Conservation (phyloP, 2,888 invertebrate genomes). For the Trichacis sp. region DNA sequence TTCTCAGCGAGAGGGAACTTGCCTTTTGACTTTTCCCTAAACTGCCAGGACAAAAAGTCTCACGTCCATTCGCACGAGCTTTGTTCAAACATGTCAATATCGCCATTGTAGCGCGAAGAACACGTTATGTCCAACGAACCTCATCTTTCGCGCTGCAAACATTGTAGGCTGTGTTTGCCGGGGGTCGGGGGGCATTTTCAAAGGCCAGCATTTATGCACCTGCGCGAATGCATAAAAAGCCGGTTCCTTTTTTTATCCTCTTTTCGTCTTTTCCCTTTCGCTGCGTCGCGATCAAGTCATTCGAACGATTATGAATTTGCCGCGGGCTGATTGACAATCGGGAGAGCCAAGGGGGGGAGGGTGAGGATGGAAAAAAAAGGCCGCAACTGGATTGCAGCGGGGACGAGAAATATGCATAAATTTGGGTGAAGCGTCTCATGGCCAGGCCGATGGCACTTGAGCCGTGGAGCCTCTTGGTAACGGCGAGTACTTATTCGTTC, state of each 20-base stretch:
- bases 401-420: conserved; percentile 57
- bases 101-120: not conserved
- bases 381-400: not conserved
- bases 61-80: not conserved
- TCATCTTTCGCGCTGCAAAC: conserved; percentile 13
- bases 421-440: conserved; percentile 58
- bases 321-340: conserved; percentile 44
- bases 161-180: conserved; percentile 21
- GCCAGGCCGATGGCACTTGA: conserved; percentile 57
- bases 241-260: conserved; percentile 21
- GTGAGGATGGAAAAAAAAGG: no score
- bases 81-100: not conserved
- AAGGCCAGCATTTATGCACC: conserved; percentile 25
- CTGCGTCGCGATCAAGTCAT: conserved; percentile 20
- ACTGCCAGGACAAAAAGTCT: not conserved
- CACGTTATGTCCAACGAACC: not conserved
- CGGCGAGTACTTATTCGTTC: conserved; percentile 64
- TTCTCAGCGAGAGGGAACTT: not conserved
- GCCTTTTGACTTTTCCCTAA: not conserved
- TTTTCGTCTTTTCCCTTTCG: no score
- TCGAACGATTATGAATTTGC: conserved; percentile 32
- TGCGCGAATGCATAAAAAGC: conserved; percentile 37
- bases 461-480: conserved; percentile 60
- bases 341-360: conserved; percentile 8
- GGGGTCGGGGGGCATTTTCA: not conserved